Evolutionary conservation across 2,888 invertebrate species (phyloP).

Genomic region (Drosophila birchii): DNA sequence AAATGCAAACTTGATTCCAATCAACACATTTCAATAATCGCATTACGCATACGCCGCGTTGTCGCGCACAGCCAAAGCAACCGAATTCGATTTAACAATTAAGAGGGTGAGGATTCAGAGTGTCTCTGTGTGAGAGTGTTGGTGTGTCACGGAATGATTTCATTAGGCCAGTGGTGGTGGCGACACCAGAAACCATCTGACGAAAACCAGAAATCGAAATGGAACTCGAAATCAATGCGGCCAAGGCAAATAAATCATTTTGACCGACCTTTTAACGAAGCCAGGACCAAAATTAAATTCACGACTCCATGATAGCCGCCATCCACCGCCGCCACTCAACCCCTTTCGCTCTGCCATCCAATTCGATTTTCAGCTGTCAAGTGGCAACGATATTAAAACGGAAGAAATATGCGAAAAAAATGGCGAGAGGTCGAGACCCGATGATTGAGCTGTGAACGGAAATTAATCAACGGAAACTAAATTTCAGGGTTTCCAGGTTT

Average conservation of each 20-base stretch:
- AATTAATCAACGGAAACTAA: constrained; percentile 80
- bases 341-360: constrained; percentile 3
- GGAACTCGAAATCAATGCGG: constrained; percentile 69
- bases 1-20: constrained; percentile 64
- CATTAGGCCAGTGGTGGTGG: constrained; percentile 42
- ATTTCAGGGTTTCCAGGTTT: constrained; percentile 52
- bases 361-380: constrained; percentile 31
- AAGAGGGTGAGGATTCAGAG: constrained; percentile 28
- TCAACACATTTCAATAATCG: constrained; percentile 66
- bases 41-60: constrained; percentile 65
- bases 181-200: constrained; percentile 17
- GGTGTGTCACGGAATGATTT: constrained; percentile 53
- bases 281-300: constrained; percentile 63
- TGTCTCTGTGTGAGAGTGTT: constrained; percentile 18
- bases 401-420: constrained; percentile 56
- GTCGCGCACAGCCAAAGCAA: constrained; percentile 32
- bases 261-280: constrained; percentile 67
- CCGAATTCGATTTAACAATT: constrained; percentile 62
- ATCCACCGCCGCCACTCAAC: constrained; percentile 28
- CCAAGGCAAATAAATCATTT: constrained; percentile 69
- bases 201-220: constrained; percentile 40
- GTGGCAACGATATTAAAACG: constrained; percentile 36
- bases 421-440: constrained; percentile 42
- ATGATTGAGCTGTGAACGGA: constrained; percentile 76
- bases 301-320: constrained; percentile 54